Percentiles rank a stretch among this genome's conserved stretches.
These are phyloP conservation scores for Lasioglossum malachurum DNA, from an alignment of 2,888 invertebrate genomes.

Conservation along the genomic window DNA sequence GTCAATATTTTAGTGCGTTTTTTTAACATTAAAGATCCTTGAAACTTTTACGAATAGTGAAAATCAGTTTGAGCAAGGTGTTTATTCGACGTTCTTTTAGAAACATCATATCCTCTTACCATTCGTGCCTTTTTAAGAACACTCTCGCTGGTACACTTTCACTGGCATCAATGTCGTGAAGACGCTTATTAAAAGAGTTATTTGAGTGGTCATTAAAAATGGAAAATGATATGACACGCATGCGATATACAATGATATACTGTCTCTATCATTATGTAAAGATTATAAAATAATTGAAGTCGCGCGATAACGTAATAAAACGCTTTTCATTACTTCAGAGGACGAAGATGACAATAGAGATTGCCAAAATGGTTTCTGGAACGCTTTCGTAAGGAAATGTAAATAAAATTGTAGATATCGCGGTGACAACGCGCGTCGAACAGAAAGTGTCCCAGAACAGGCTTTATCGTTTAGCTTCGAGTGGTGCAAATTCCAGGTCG, in stretches of 20 bases:
- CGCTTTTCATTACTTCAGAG: background rate
- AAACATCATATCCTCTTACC: background rate
- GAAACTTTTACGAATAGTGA: background rate
- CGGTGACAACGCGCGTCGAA: background rate
- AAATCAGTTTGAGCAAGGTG: background rate
- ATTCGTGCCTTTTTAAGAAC: background rate
- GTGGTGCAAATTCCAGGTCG: constrained; percentile 54
- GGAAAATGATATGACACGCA: background rate
- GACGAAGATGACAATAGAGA: background rate
- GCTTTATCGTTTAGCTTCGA: constrained; percentile 41
- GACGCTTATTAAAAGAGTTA: background rate
- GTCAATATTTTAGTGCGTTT: no score
- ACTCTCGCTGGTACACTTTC: background rate
- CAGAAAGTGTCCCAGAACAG: constrained; percentile 29
- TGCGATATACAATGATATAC: background rate
- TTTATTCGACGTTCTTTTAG: background rate
- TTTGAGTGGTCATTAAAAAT: background rate
- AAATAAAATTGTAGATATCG: background rate
- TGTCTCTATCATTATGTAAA: background rate
- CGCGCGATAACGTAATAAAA: background rate
- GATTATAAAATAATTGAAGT: background rate
- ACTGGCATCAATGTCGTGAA: background rate
- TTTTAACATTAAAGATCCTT: background rate
- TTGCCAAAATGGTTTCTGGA: background rate
- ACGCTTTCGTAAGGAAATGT: background rate